These are phyloP conservation scores for Ovis canadensis DNA, from an alignment of 2,113 vertebrate genomes.

Conservation along the genomic window DNA sequence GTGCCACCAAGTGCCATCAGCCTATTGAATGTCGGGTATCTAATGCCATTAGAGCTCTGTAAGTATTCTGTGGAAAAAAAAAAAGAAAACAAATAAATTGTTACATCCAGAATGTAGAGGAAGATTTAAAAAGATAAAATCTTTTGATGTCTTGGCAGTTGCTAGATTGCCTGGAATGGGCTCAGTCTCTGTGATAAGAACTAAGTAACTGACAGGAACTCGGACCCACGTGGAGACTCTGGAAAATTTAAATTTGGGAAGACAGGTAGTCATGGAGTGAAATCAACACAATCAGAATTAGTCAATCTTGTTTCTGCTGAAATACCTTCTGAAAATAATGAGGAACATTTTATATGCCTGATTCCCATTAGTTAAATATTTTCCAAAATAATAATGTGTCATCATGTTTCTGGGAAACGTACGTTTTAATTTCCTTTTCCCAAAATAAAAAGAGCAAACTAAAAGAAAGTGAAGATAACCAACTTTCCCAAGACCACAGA, in stretches of 20 bases:
- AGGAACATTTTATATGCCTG: not conserved
- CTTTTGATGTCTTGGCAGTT: constrained; percentile 20
- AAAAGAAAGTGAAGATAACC: not conserved
- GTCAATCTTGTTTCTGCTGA: constrained; percentile 7
- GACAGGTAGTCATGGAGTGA: not conserved
- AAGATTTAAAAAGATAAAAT: constrained; percentile 72
- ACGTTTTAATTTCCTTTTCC: not conserved
- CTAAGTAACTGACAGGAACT: not conserved
- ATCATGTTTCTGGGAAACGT: not conserved
- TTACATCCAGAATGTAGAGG: constrained; percentile 64
- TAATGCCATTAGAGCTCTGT: constrained; percentile 78
- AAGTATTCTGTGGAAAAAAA: constrained; percentile 72
- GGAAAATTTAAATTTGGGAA: constrained; percentile 29
- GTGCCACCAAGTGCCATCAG: constrained; percentile 79
- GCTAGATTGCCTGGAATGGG: not conserved
- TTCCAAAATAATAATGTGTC: not conserved
- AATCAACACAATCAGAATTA: not conserved
- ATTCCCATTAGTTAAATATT: not conserved
- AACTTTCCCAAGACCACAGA: not conserved
- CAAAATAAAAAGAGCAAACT: not conserved
- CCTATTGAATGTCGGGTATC: constrained; percentile 76
- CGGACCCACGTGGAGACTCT: constrained; percentile 32
- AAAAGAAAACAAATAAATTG: constrained; percentile 68
- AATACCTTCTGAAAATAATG: not conserved
- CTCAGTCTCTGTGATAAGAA: constrained; percentile 33